Evolutionary conservation across 2,797 vertebrate species (phyloP), one percentile per base, ranked within the genome.

Genomic region (Enoplosus armatus): DNA sequence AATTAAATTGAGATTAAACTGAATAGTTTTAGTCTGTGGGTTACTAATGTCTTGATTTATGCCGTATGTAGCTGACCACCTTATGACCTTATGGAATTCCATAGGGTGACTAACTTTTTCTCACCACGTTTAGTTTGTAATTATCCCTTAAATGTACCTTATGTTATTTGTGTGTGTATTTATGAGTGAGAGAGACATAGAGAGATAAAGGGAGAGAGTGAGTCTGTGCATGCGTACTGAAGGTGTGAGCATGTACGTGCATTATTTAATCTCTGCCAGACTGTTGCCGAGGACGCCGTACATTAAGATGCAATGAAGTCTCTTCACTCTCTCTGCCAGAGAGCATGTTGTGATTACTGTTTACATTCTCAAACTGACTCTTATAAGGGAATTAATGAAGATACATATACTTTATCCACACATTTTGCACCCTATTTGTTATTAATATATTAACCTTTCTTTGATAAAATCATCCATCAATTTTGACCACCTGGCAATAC

Each of bases 211-310:
- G 12, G 47, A 54, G 39, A 26, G 11, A 22, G 56, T 47, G 12
- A 51, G 3, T 64, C 18, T 66, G 7, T 47, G 31, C 20, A 1
- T 27, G 16, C 59, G 37, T 50, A 50, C 29, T 54, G 53, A 75
- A 59, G 64, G 45, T 82, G 76, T 33, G 41, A 69, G 26, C 24
- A 53, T 65, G 33, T 51, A 60, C 71, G 70, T 37, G 45, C 53
- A 37, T 22, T 39, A 29, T 67, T 72, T 41, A 6, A 31, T 78
- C 58, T 75, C 72, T 62, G 72, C 64, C 63, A 58, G 51, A 75
- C 66, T 39, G 33, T 66, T 37, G 31, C 16, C 18, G 8, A 29
- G 18, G 63, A 37, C 4, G 20, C 7, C n/a, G 11, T 26, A 26
- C 22, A 33, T 47, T 18, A 8, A 43, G 20, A 47, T 27, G 12